Base-by-base conservation (phyloP, 2,888 invertebrate genomes). In the Callosobruchus maculatus region DNA sequence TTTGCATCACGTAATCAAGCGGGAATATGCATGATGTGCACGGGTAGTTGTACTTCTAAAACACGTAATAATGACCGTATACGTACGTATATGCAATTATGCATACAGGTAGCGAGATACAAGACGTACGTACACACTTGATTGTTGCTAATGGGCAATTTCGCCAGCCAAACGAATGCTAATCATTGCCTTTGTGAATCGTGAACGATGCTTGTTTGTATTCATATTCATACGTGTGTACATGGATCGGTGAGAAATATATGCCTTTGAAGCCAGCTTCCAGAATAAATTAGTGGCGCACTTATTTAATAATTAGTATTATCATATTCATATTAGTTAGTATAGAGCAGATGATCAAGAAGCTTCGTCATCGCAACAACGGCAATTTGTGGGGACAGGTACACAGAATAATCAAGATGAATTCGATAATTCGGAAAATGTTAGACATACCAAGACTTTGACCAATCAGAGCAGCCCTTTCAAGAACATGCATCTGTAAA, bases 11-110 rank as follows among this genome's bases (percentile, higher is more conserved):
- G 26, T 70, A 70, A 70, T 70, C 22, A 70, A 22, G 70, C 22
- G 30, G 5, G 68, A 71, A 71, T 73, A 73, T 73, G 73, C 73
- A 70, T 70, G 70, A 22, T 30, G 22, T 22, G 70, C 9, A 22
- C 21, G 70, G 7, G 26, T 26, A 4, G 26, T 26, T 7, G 26
- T 49, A 49, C 49, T 49, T 49, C 49, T 49, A 49, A 49, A 49
- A 49, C 49, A 49, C 49, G 49, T 49, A 49, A 49, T 49, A 49
- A 49, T 49, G 22, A 70, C 22, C 18, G n/a, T 21, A n/a, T 18
- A n/a, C 20, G 70, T 18, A 49, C 13, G 49, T 49, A 49, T 49
- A 13, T 49, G 13, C 13, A 18, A 13, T 7, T 7, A 26, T 7
- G 26, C 7, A 18, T 49, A 18, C 49, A 49, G 18, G 30, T 49